Conservation (phyloP, 2,797 vertebrate species). For the Clarias pachynema region DNA sequence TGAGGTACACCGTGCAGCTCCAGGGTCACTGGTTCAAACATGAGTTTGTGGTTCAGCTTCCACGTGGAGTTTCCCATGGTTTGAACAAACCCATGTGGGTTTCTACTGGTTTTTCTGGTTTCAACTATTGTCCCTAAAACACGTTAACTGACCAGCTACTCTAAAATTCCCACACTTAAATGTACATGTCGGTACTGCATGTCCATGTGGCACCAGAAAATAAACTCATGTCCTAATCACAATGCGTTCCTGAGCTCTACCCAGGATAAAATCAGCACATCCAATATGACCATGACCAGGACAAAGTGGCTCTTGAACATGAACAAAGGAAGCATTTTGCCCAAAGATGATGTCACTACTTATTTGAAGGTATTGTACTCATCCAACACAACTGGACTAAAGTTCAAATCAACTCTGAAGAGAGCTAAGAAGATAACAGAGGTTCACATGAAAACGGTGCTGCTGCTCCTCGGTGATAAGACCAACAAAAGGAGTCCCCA, state of each 20-base stretch:
- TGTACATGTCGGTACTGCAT: no score
- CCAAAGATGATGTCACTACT: neutral
- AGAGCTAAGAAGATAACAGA: neutral
- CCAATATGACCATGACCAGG: neutral
- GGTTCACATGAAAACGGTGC: neutral
- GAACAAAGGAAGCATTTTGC: neutral
- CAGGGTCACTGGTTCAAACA: neutral
- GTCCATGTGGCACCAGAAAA: no score
- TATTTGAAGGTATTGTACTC: neutral
- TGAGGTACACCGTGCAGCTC: neutral
- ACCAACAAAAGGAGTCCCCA: constrained; percentile 34
- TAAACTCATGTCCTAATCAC: neutral
- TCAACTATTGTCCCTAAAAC: neutral
- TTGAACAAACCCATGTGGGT: neutral
- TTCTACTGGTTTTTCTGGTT: neutral
- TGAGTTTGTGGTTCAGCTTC: neutral
- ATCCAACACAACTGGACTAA: neutral
- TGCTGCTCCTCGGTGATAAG: constrained; percentile 40
- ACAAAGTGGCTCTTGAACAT: neutral
- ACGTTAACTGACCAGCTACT: no score
- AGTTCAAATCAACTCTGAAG: neutral
- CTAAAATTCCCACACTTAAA: neutral
- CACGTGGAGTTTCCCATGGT: neutral
- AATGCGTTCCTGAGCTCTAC: neutral
- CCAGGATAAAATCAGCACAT: neutral